A percentile compares a stretch with the other conserved stretches of the same genome.
Evolutionary conservation across 2,113 vertebrate genomes (phyloP).

Genomic region (Pseudorhombus dupliciocellatus): DNA sequence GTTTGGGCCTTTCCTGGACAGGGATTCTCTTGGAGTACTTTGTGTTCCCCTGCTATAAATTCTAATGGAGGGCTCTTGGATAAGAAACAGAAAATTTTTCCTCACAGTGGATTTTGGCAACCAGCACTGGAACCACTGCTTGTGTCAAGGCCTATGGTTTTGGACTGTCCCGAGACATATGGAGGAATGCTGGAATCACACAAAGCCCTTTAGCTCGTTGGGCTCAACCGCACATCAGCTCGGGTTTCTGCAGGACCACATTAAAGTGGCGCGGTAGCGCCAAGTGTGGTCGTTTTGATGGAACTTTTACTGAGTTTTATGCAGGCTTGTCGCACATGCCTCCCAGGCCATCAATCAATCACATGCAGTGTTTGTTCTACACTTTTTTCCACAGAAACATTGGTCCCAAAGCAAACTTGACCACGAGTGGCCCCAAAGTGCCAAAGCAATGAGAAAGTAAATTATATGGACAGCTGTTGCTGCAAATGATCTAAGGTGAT

Average conservation of each 20-base stretch:
- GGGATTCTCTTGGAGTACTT: conserved; percentile 64
- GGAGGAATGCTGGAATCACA: conserved; percentile 75
- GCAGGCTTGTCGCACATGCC: conserved; percentile 50
- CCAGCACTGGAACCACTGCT: conserved; percentile 56
- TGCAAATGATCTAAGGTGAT: conserved; percentile 67
- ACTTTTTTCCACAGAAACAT: conserved; percentile 36
- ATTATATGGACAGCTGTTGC: conserved; percentile 76
- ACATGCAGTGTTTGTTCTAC: conserved; percentile 59
- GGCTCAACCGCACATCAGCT: conserved; percentile 67
- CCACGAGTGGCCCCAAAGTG: conserved; percentile 49
- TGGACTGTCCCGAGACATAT: conserved; percentile 69
- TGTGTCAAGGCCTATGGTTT: conserved; percentile 75
- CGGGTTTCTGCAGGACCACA: conserved; percentile 76
- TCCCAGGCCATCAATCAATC: conserved; percentile 70
- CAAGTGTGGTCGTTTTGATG: conserved; percentile 75
- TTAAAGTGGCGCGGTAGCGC: conserved; percentile 70
- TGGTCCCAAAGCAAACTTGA: conserved; percentile 65
- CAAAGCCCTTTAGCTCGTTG: conserved; percentile 72
- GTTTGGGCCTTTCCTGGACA: conserved; percentile 58
- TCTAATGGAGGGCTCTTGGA: conserved; percentile 73
- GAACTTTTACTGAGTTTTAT: conserved; percentile 67
- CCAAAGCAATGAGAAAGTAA: conserved; percentile 65
- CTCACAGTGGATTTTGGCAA: conserved; percentile 77
- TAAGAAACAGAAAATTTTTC: conserved; percentile 71
- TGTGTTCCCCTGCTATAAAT: conserved; percentile 74